Evolutionary conservation across 2,888 invertebrate genomes (phyloP).

Genomic region (Antitype chi): DNA sequence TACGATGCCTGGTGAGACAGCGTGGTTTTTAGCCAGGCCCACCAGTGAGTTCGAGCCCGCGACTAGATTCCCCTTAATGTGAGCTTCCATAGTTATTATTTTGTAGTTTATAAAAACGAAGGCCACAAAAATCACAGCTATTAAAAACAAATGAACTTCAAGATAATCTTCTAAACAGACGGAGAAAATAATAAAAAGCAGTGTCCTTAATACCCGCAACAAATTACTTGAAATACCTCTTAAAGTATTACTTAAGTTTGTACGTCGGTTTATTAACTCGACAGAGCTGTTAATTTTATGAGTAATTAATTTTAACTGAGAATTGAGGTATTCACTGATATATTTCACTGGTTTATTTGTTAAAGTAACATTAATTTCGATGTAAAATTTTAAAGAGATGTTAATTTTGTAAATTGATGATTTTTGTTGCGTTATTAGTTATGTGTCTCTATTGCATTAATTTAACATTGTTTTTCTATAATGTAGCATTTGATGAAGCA

Average conservation of each 20-base stretch:
- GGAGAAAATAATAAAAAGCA: slow-evolving; percentile 29
- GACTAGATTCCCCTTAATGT: no score
- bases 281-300: slow-evolving; percentile 41
- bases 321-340: slow-evolving; percentile 21
- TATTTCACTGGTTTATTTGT: slow-evolving; percentile 28
- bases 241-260: slow-evolving; percentile 30
- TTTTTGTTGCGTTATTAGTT: not conserved
- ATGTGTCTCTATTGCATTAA: no score
- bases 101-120: no score
- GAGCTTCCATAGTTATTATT: no score
- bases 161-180: slow-evolving; percentile 25
- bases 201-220: slow-evolving; percentile 16
- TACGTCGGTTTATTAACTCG: slow-evolving; percentile 29
- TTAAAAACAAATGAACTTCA: slow-evolving; percentile 22
- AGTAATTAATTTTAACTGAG: slow-evolving; percentile 30
- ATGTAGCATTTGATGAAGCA: no score
- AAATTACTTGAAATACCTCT: slow-evolving; percentile 36
- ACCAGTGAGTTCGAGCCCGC: no score
- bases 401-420: not conserved
- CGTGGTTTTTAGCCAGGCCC: no score
- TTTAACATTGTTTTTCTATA: not conserved
- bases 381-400: slow-evolving; percentile 9
- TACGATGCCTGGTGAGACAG: no score
- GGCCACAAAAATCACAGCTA: not conserved
- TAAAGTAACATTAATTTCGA: slow-evolving; percentile 14